Conservation (phyloP, 2,888 invertebrate species). For the Branchipolynoe longqiensis region DNA sequence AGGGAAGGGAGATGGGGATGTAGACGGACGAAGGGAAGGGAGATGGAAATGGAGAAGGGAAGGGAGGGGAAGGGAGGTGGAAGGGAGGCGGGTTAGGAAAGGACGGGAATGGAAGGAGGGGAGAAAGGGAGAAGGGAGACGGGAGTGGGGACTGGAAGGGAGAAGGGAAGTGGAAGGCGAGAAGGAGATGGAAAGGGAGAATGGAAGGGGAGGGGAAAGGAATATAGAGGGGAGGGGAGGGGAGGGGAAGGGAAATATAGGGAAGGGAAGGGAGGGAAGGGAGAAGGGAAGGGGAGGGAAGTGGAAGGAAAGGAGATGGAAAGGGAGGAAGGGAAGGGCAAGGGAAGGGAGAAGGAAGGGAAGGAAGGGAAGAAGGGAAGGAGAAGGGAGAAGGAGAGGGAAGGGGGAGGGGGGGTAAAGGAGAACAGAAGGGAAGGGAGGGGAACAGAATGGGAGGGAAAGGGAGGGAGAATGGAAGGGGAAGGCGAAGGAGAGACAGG, state of each 20-base stretch:
- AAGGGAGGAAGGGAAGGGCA: too few species aligned
- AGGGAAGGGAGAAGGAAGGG: too few species aligned
- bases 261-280: neutral
- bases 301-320: too few species aligned
- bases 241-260: neutral
- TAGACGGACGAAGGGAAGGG: too few species aligned
- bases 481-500: neutral
- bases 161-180: neutral
- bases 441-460: neutral
- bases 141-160: neutral
- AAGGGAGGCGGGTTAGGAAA: too few species aligned
- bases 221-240: neutral
- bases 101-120: neutral
- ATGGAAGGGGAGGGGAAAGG: neutral
- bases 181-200: neutral
- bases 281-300: too few species aligned
- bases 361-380: neutral
- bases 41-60: too few species aligned
- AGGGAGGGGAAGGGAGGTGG: too few species aligned
- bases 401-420: too few species aligned
- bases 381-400: neutral
- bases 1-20: neutral
- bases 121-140: neutral
- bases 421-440: neutral
- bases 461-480: neutral